A percentile compares a stretch with the other conserved stretches of the same genome.
These are phyloP conservation scores for Boloria euphrosyne DNA, from an alignment of 2,888 invertebrate genomes.

Conservation along the genomic window DNA sequence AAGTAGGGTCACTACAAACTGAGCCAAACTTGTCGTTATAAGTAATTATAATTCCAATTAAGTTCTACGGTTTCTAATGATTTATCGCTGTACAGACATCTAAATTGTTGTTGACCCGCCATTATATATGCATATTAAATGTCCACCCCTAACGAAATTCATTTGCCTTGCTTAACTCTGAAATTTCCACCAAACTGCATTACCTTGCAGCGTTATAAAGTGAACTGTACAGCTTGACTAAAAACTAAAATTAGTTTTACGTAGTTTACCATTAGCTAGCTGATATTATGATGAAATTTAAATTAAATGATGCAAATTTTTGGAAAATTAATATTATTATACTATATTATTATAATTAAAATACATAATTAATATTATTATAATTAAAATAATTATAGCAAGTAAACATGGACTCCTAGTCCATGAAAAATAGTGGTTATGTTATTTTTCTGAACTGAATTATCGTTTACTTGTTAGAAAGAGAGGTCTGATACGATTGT, in stretches of 20 bases:
- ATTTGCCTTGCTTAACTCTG: slow-evolving; percentile 35
- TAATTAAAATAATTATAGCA: no score
- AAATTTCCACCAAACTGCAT: slow-evolving; percentile 28
- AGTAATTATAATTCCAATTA: slow-evolving; percentile 3
- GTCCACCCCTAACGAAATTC: slow-evolving; percentile 39
- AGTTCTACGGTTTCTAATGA: not conserved
- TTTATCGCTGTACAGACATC: slow-evolving; percentile 19
- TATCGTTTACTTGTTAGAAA: no score
- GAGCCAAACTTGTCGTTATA: no score
- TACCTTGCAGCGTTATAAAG: slow-evolving; percentile 12
- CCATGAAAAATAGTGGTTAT: no score
- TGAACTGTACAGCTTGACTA: slow-evolving; percentile 8
- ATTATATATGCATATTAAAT: slow-evolving; percentile 29
- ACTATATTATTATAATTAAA: no score
- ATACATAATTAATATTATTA: no score
- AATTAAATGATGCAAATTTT: not conserved
- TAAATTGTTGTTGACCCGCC: slow-evolving; percentile 24
- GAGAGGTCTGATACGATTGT: no score
- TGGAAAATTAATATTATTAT: not conserved
- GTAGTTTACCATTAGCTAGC: not conserved
- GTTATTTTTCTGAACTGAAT: no score
- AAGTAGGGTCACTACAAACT: no score
- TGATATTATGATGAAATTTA: slow-evolving; percentile 1
- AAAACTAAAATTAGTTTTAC: slow-evolving; percentile 19
- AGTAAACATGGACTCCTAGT: no score